Base-by-base conservation (phyloP, 2,888 invertebrate species). In the Agrotis ipsilon region DNA sequence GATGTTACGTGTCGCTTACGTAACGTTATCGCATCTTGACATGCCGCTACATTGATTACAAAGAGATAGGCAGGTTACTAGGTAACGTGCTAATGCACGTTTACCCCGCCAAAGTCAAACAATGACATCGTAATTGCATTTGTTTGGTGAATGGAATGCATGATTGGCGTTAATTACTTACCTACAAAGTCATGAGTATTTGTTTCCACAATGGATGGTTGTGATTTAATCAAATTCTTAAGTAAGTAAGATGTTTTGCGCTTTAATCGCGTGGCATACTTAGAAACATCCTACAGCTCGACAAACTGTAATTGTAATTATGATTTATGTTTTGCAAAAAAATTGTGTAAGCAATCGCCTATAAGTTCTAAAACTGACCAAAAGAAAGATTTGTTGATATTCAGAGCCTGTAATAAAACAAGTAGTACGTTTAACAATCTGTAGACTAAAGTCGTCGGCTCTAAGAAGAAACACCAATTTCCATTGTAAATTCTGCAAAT, bases 41-140 rank as follows among this genome's bases (percentile, higher is more conserved):
- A 86, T 68, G 69, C 72, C 39, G 72, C 68, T 78, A 75, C 77
- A 78, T 80, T 82, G 84, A 86, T 85, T 78, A 76, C 80, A 61
- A 80, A 81, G 76, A 84, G 76, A 84, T 82, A 87, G 87, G 78
- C 86, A 77, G 91, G 90, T 91, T 88, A 92, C 85, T 88, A 74
- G 89, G 90, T 88, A 89, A 88, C 70, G 81, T 82, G 81, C 63
- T 77, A 81, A 84, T 82, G 32, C 48, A 63, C 65, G 59, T 66
- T 72, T 73, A 70, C 48, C 48, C 18, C 63, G 64, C 65, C 75
- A 78, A 78, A 84, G 75, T 74, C 72, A 80, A 75, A 78, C 73
- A 82, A 75, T 75, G 78, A 76, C 76, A 65, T 43, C 68, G 81
- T 75, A 84, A 83, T 81, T 73, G 55, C 63, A 69, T 71, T 74